Percentiles rank a stretch among this genome's conserved stretches.
Evolutionary conservation across 2,113 vertebrate genomes (phyloP).

Genomic region (Bostrychus sinensis): DNA sequence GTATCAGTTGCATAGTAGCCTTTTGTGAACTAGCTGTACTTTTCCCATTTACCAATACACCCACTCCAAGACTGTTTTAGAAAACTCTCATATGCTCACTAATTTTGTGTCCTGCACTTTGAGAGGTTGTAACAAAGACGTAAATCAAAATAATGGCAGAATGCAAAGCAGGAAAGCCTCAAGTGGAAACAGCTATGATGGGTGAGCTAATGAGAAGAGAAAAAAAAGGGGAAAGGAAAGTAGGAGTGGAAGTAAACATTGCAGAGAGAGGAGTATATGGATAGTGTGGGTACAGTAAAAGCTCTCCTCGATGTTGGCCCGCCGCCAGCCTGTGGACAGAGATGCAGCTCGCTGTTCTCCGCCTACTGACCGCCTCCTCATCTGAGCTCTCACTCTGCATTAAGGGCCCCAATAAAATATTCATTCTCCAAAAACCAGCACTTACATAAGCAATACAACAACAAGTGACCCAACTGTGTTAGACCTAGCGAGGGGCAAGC

Average conservation of each 20-base stretch:
- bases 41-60: slow-evolving; percentile 17
- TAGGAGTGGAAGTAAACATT: slow-evolving; percentile 30
- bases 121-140: slow-evolving; percentile 17
- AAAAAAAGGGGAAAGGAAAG: slow-evolving; percentile 1
- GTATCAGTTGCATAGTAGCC: not conserved
- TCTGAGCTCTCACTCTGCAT: slow-evolving; percentile 76
- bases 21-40: not conserved
- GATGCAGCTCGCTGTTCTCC: slow-evolving; percentile 68
- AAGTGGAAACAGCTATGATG: slow-evolving; percentile 15
- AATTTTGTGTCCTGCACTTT: slow-evolving; percentile 17
- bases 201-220: slow-evolving; percentile 4
- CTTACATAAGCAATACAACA: slow-evolving; percentile 77
- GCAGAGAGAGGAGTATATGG: slow-evolving; percentile 27
- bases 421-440: slow-evolving; percentile 77
- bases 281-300: slow-evolving; percentile 68
- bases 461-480: slow-evolving; percentile 56
- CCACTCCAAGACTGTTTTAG: slow-evolving; percentile 12
- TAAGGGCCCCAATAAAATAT: slow-evolving; percentile 80
- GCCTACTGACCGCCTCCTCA: slow-evolving; percentile 77
- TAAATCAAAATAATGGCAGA: slow-evolving; percentile 40
- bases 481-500: slow-evolving; percentile 43
- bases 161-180: not conserved
- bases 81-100: slow-evolving; percentile 20
- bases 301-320: slow-evolving; percentile 61
- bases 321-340: slow-evolving; percentile 67